Evolutionary conservation across 2,797 vertebrate species (phyloP), one percentile per base, ranked within the genome.

Genomic region (Platyrinchus mystaceus): DNA sequence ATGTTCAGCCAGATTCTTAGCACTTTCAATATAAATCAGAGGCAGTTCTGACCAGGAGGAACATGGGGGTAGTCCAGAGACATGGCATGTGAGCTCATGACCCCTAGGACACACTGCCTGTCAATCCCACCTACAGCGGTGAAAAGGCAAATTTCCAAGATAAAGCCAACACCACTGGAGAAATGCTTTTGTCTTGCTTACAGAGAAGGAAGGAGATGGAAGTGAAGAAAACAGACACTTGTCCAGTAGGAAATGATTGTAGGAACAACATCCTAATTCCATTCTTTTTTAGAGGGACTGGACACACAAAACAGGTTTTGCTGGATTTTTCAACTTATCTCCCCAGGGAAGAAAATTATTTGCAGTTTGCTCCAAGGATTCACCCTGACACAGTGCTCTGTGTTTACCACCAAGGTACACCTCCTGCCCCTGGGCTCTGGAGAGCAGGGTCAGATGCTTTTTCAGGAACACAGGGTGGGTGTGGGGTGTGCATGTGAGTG

Each of bases 281-380:
- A 0, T 79, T 86, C 43, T n/a, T 20, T 63, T 90, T 74, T 46
- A 43, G 56, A 89, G 18, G 17, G 11, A 15, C 17, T 60, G 64
- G 39, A 77, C 1, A 11, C 39, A n/a, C 2, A 4, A 58, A 84
- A 44, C 21, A 44, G 53, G 32, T 83, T 93, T 75, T 83, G 9
- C 76, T 79, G 59, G 47, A 85, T 36, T 81, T 93, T 96, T 92
- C 46, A 27, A 91, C 73, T 89, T 81, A 37, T 30, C 5, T 92
- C 85, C 22, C 34, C 39, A 24, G 79, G 23, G 87, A 83, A 92
- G 30, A 83, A 75, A 69, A 26, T 15, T 56, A 80, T 78, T 77
- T 87, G 52, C 74, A 73, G 27, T 78, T 81, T 88, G 55, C 30
- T 91, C 76, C 46, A 84, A 84, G 55, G n/a, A 59, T 86, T 92